A percentile compares a stretch with the other conserved stretches of the same genome.
These are phyloP conservation scores for Tachina lurida DNA, from an alignment of 2,888 invertebrate species.

Conservation along the genomic window DNA sequence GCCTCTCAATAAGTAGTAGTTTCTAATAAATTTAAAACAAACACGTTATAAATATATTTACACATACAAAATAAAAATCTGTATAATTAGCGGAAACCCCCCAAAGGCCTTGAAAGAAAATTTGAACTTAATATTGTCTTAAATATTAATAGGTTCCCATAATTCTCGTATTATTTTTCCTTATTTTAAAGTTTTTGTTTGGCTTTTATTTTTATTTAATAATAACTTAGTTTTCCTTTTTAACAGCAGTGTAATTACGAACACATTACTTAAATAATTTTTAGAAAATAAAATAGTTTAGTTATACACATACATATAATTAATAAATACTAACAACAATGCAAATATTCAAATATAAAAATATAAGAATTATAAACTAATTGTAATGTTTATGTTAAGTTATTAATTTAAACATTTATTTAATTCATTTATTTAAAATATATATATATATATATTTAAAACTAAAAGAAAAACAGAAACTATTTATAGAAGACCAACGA, in stretches of 20 bases:
- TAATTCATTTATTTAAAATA: slow-evolving; percentile 52
- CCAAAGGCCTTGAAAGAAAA: slow-evolving; percentile 42
- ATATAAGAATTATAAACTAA: slow-evolving; percentile 42
- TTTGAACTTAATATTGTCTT: slow-evolving; percentile 16
- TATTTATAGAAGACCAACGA: slow-evolving; percentile 37
- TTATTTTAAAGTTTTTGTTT: slow-evolving; percentile 1
- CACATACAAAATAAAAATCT: slow-evolving; percentile 27
- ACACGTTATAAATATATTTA: slow-evolving; percentile 51
- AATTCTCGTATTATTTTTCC: slow-evolving; percentile 58
- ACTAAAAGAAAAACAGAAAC: slow-evolving; percentile 13
- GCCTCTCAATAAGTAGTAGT: slow-evolving; percentile 79
- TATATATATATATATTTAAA: slow-evolving; percentile 29
- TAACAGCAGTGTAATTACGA: slow-evolving; percentile 34
- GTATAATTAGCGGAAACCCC: slow-evolving; percentile 4
- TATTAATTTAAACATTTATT: slow-evolving; percentile 58
- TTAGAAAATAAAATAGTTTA: slow-evolving; percentile 7
- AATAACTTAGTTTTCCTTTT: not conserved
- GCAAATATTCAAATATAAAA: slow-evolving; percentile 54
- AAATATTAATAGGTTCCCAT: slow-evolving; percentile 38
- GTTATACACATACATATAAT: not conserved
- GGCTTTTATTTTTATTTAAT: slow-evolving; percentile 2
- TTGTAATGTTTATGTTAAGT: slow-evolving; percentile 58
- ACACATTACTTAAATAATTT: slow-evolving; percentile 47
- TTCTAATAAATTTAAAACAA: slow-evolving; percentile 53
- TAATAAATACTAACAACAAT: slow-evolving; percentile 58